A percentile compares a stretch with the other conserved stretches of the same genome.
Evolutionary conservation across 1,140 invertebrate species (phyloP).

Genomic region (Rhagoletis zephyria): DNA sequence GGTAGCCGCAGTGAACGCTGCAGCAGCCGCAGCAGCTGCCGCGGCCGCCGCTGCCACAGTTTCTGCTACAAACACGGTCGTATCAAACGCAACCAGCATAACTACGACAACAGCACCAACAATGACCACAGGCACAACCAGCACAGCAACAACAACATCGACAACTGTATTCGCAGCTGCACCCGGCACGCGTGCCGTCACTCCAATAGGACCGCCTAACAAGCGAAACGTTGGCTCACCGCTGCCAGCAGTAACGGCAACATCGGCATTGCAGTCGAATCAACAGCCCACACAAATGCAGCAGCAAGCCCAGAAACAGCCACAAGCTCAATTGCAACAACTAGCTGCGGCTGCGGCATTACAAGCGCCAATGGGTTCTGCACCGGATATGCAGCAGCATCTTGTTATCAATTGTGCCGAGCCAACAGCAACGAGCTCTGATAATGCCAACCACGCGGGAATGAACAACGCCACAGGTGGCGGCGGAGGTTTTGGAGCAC

Average conservation of each 20-base stretch:
- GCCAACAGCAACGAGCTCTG: slow-evolving; percentile 57
- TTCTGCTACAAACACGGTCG: slow-evolving; percentile 53
- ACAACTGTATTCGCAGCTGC: slow-evolving; percentile 55
- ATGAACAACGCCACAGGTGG: slow-evolving; percentile 41
- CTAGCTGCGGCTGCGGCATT: neutral
- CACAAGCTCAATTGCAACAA: slow-evolving; percentile 16
- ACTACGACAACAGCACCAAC: slow-evolving; percentile 28
- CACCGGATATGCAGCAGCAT: neutral
- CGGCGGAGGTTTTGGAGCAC: slow-evolving; percentile 62
- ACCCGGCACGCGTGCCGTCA: slow-evolving; percentile 60
- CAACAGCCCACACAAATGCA: neutral
- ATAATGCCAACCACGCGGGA: slow-evolving; percentile 59
- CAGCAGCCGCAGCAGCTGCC: slow-evolving; percentile 64
- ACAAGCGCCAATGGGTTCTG: neutral
- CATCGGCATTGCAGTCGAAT: slow-evolving; percentile 4
- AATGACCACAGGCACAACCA: slow-evolving; percentile 4
- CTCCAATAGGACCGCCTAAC: slow-evolving; percentile 67
- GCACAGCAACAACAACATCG: slow-evolving; percentile 57
- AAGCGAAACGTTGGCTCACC: slow-evolving; percentile 58
- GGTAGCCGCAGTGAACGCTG: slow-evolving; percentile 68
- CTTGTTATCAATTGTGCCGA: slow-evolving; percentile 34
- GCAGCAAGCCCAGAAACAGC: slow-evolving; percentile 27
- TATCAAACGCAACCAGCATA: neutral
- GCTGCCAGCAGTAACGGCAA: slow-evolving; percentile 52
- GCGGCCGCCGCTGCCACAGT: slow-evolving; percentile 50